Evolutionary conservation across 2,797 vertebrate genomes (phyloP), one percentile per base, ranked within the genome.

Genomic region (Tadarida brasiliensis): DNA sequence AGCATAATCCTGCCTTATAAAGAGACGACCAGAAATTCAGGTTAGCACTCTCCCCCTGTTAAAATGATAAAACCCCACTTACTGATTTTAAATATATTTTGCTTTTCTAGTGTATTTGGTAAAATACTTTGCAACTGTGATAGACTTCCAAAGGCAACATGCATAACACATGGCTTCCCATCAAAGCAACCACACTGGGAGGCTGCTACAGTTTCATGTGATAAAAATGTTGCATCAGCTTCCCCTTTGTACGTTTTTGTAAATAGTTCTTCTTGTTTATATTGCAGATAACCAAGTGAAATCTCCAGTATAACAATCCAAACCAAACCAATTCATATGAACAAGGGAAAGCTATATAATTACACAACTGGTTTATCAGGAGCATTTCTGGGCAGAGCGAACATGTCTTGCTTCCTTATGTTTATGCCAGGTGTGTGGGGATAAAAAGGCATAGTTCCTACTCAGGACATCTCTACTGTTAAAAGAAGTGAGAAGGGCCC

Each of bases 211-310:
- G 24, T 5, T 65, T 68, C 20, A 3, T 11, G 3, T 4, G 82
- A 88, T 65, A 17, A 88, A 90, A 88, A 92, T 15, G 51, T 59
- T 49, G 5, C 33, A 4, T 47, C 94, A 26, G 80, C 81, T 94
- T 67, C 76, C 76, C 94, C 74, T 83, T 14, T 44, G 33, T 12
- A 20, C 49, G 81, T 81, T 96, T 76, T 71, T 35, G n/a, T 78
- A 65, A 91, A 94, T 5, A 61, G 56, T 65, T 76, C 14, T 63
- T 90, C 90, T 88, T 73, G 87, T 95, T 94, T 95, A 78, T 7
- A 30, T 47, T 86, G n/a, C 49, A 96, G 63, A 73, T 49, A 57
- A 70, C 86, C 84, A 95, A 81, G 90, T 24, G 84, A 94, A 92
- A 70, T 65, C 91, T 77, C 80, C 73, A 90, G 84, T 20, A 16